Percentiles rank a stretch among this genome's conserved stretches.
These are phyloP conservation scores for Zophobas morio DNA, from an alignment of 1,140 invertebrate genomes.

Conservation along the genomic window DNA sequence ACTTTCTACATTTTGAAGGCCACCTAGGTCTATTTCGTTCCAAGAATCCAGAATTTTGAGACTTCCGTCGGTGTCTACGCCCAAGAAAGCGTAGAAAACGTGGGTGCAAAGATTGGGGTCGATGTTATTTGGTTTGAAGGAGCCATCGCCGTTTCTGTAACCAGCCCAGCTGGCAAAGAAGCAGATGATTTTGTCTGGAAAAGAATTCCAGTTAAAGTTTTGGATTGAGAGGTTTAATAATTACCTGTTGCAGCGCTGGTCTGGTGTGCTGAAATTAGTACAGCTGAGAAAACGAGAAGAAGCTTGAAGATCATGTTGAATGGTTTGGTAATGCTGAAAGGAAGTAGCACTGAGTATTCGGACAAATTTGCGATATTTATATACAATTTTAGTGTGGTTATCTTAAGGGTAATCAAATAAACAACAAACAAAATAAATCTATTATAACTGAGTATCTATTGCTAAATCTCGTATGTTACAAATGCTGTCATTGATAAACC, in stretches of 20 bases:
- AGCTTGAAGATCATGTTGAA: constrained; percentile 49
- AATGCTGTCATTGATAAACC: too few relatives aligned
- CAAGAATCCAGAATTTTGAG: constrained; percentile 70
- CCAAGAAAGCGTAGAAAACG: constrained; percentile 78
- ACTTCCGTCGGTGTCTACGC: constrained; percentile 64
- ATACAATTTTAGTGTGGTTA: too few relatives aligned
- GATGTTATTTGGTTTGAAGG: constrained; percentile 71
- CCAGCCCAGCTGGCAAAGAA: constrained; percentile 76
- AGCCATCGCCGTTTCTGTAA: constrained; percentile 71
- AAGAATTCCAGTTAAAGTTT: background rate
- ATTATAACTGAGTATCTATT: too few relatives aligned
- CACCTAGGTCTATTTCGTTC: constrained; percentile 72
- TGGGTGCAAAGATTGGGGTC: constrained; percentile 77
- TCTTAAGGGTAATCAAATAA: too few relatives aligned
- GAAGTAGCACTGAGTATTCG: too few relatives aligned
- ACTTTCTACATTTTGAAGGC: constrained; percentile 69
- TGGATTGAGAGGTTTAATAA: background rate
- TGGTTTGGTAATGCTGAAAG: background rate
- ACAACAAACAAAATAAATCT: too few relatives aligned
- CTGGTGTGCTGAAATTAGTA: background rate
- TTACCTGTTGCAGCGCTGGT: background rate
- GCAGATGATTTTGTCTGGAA: constrained; percentile 69
- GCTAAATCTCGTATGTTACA: too few relatives aligned
- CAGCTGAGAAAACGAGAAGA: background rate
- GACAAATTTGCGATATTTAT: too few relatives aligned